Evolutionary conservation across 2,888 invertebrate genomes (phyloP), one percentile per base, ranked within the genome.

Genomic region (Heliconius cydno): DNA sequence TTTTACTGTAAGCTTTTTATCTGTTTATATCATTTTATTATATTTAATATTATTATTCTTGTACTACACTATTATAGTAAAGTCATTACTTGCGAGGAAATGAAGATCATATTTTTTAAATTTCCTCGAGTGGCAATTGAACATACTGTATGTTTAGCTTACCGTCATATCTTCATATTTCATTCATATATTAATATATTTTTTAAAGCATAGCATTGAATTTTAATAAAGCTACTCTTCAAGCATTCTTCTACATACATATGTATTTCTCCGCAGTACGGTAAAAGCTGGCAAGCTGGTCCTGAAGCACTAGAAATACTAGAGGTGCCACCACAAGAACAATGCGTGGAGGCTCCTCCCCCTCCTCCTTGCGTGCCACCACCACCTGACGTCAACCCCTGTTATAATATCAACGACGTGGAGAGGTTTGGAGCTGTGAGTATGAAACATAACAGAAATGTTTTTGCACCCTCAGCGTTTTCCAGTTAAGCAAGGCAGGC

Each of bases 341-440:
- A 92, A 57, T 96, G 95, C 84, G 94, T 93, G 60, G 92, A 94
- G 81, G 90, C 93, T 9, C 87, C 89, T 0, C 89, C 90, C 1
- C 86, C 92, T 1, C 90, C 93, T 0, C 91, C 91, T 67, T 96
- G 96, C 84, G 86, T 90, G 22, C 93, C 95, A 2, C 91, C 96
- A n/a, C 95, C 96, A 0, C 95, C 96, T 0, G 96, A 96, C 13
- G 88, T 94, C 65, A 97, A 97, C 92, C 96, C 96, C 0, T 98
- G 98, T 88, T 91, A 96, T 79, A 95, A 96, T 80, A 90, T 98
- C n/a, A 88, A 87, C 78, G 90, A 94, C 65, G 88, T 90, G 3
- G 92, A 91, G 65, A 88, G 88, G 65, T 95, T 94, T 80, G 94
- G 94, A 80, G 88, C 88, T 46, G 94, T 94, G 68, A 90, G 91